These are phyloP conservation scores for Melieria omissa DNA, from an alignment of 2,888 invertebrate genomes.

Conservation along the genomic window DNA sequence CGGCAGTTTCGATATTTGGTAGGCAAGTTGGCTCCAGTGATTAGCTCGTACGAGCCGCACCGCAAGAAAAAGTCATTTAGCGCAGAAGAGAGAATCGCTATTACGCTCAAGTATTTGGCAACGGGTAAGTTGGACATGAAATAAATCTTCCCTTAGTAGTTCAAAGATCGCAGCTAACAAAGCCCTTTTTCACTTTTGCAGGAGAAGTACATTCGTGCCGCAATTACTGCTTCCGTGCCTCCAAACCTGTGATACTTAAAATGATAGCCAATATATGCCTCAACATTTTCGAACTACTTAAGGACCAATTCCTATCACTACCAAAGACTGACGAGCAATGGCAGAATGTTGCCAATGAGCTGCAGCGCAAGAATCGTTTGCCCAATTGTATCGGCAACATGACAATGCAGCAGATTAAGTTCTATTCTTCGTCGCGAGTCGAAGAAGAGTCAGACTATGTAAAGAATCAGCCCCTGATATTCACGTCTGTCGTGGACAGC, in stretches of 20 bases:
- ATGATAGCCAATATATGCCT: conserved; percentile 65
- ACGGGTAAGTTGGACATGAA: conserved; percentile 56
- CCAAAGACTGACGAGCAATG: conserved; percentile 65
- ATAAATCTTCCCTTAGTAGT: background rate
- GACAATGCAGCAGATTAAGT: conserved; percentile 61
- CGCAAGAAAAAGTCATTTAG: conserved; percentile 64
- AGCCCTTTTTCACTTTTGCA: conserved; percentile 35
- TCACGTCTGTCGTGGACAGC: conserved; percentile 61
- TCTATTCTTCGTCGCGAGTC: conserved; percentile 53
- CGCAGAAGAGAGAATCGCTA: conserved; percentile 63
- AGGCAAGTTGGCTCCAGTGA: conserved; percentile 60
- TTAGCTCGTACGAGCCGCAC: conserved; percentile 63
- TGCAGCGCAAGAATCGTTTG: conserved; percentile 59
- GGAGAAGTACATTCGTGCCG: conserved; percentile 65
- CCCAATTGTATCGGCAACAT: conserved; percentile 62
- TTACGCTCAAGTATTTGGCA: conserved; percentile 65
- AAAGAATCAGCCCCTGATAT: conserved; percentile 57
- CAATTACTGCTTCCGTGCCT: conserved; percentile 65
- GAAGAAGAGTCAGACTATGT: conserved; percentile 49
- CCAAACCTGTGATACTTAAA: conserved; percentile 65
- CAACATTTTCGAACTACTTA: conserved; percentile 63
- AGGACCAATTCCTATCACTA: conserved; percentile 62
- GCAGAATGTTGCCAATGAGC: conserved; percentile 57
- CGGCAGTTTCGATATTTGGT: conserved; percentile 63
- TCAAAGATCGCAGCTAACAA: background rate